Conservation (phyloP, 2,888 invertebrate species). For the Harmothoe impar region DNA sequence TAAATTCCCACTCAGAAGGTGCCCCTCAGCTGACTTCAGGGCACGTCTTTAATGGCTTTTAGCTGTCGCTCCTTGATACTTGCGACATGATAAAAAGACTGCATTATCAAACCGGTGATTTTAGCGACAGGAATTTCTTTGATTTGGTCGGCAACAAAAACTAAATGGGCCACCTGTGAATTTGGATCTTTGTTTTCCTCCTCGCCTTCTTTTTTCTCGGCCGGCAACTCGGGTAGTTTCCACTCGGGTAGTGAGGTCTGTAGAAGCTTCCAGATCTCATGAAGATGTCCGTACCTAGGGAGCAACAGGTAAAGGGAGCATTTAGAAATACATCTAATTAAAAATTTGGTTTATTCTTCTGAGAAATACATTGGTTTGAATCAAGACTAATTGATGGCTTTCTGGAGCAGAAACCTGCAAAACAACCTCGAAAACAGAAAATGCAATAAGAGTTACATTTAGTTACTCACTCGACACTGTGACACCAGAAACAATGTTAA, state of each 20-base stretch:
- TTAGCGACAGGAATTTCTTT: constrained; percentile 11
- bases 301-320: not conserved
- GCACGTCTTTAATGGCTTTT: too few relatives aligned
- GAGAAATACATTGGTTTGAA: not conserved
- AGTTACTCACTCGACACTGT: too few relatives aligned
- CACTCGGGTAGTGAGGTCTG: constrained; percentile 80
- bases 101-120: not conserved
- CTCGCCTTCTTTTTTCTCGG: constrained; percentile 75
- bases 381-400: too few relatives aligned
- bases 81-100: not conserved
- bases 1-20: too few relatives aligned
- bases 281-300: constrained; percentile 78
- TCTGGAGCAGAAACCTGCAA: too few relatives aligned
- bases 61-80: not conserved
- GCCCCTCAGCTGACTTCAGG: too few relatives aligned
- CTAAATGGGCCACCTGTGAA: constrained; percentile 42
- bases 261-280: constrained; percentile 82
- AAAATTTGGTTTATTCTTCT: too few relatives aligned
- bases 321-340: not conserved
- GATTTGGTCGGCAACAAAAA: not conserved
- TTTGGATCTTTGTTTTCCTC: constrained; percentile 60
- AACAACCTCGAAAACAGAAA: too few relatives aligned
- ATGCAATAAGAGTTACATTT: too few relatives aligned
- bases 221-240: constrained; percentile 80
- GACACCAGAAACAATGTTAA: too few relatives aligned